Percentiles rank a stretch among this genome's conserved stretches.
These are phyloP conservation scores for Polydrusus pterygomalis DNA, from an alignment of 2,888 invertebrate species.

Conservation along the genomic window DNA sequence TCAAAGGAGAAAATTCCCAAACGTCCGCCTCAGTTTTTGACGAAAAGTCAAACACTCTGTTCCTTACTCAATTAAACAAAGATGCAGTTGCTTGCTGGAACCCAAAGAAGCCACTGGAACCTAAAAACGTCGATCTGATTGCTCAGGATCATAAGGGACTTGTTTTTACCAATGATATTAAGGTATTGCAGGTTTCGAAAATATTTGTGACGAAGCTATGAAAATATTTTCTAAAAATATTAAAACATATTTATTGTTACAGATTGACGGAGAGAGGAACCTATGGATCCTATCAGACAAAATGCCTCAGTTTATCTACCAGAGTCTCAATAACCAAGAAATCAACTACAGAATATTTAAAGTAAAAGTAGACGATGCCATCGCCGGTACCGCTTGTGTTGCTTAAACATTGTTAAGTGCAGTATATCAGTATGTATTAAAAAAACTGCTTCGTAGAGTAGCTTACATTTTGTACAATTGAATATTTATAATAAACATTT, in stretches of 20 bases:
- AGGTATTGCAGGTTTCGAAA: too few species aligned
- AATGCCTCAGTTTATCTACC: slow-evolving; percentile 83
- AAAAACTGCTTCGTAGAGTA: background rate
- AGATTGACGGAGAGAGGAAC: slow-evolving; percentile 78
- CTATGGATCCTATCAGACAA: slow-evolving; percentile 87
- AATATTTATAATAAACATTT: background rate
- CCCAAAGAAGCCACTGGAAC: slow-evolving; percentile 77
- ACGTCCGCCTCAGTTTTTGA: slow-evolving; percentile 85
- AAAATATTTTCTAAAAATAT: too few species aligned
- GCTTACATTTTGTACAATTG: background rate
- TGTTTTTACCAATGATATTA: slow-evolving; percentile 87
- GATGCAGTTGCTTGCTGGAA: slow-evolving; percentile 91
- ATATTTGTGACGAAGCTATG: too few species aligned
- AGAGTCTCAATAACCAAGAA: slow-evolving; percentile 78
- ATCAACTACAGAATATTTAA: slow-evolving; percentile 78
- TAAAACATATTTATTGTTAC: slow-evolving; percentile 54
- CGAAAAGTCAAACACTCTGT: slow-evolving; percentile 79
- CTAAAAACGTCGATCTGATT: slow-evolving; percentile 80
- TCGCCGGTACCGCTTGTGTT: slow-evolving; percentile 67
- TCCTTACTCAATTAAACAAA: slow-evolving; percentile 85
- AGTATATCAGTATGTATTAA: background rate
- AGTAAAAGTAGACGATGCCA: slow-evolving; percentile 70
- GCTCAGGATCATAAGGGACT: slow-evolving; percentile 80
- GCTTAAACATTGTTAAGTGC: slow-evolving; percentile 29
- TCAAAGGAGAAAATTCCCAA: slow-evolving; percentile 82